Evolutionary conservation across 2,797 vertebrate genomes (phyloP).

Genomic region (Enteromius anoplus): DNA sequence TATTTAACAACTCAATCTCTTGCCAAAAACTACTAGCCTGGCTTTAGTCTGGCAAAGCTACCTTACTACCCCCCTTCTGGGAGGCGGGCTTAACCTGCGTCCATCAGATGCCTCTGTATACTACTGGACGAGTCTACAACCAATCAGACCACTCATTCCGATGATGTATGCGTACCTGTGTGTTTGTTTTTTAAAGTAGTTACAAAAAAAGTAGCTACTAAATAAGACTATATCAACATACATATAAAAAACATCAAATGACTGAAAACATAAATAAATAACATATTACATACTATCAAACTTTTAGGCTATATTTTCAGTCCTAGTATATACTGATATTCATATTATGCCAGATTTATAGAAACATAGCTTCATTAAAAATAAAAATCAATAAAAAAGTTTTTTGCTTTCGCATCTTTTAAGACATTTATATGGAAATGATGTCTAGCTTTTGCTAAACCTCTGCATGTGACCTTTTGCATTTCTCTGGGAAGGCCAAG

Average conservation of each 20-base stretch:
- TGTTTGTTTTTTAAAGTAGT: too few relatives aligned
- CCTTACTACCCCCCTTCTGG: too few relatives aligned
- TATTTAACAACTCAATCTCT: too few relatives aligned
- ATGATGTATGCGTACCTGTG: too few relatives aligned
- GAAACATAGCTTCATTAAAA: background rate
- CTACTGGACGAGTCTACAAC: too few relatives aligned
- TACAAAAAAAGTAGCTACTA: background rate
- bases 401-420: background rate
- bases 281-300: background rate
- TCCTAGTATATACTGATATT: too few relatives aligned
- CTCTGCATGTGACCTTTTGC: conserved; percentile 15
- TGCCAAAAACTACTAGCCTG: too few relatives aligned
- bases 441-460: background rate
- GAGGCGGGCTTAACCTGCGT: too few relatives aligned
- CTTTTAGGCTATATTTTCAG: background rate
- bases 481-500: background rate
- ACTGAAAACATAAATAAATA: background rate
- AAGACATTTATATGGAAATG: conserved; percentile 1
- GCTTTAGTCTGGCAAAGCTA: too few relatives aligned
- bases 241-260: too few relatives aligned
- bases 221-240: background rate
- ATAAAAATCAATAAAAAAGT: background rate
- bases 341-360: background rate
- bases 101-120: too few relatives aligned
- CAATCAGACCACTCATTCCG: too few relatives aligned